Evolutionary conservation across 2,113 vertebrate genomes (phyloP).

Genomic region (Anas platyrhynchos): DNA sequence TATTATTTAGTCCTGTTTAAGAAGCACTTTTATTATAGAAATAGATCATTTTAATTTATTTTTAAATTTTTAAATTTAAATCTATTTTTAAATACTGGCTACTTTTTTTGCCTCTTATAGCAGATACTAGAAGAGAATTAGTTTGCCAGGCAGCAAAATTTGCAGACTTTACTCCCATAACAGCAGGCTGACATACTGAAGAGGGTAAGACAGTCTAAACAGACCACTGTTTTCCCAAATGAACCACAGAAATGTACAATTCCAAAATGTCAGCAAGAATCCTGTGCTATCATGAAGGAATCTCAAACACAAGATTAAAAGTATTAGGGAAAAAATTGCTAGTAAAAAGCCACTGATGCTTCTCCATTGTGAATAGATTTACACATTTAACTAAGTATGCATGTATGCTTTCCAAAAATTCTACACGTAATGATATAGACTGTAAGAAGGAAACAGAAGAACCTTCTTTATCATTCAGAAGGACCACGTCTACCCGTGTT

Average conservation of each 20-base stretch:
- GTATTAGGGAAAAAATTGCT: rapidly evolving
- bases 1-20: background rate
- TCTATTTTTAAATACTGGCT: background rate
- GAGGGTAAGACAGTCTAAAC: background rate
- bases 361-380: background rate
- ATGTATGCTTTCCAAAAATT: background rate
- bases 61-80: background rate
- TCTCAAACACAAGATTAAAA: background rate
- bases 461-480: background rate
- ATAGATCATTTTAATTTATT: background rate
- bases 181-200: background rate
- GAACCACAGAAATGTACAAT: background rate
- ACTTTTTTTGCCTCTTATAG: background rate
- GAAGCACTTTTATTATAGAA: background rate
- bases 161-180: background rate
- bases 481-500: background rate
- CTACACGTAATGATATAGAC: background rate
- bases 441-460: background rate
- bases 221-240: background rate
- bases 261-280: background rate
- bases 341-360: background rate
- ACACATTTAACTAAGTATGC: background rate
- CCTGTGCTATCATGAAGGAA: background rate
- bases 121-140: background rate
- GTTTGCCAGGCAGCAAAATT: background rate